Conservation (phyloP, 1,140 invertebrate species). For the Heliconius congener region DNA sequence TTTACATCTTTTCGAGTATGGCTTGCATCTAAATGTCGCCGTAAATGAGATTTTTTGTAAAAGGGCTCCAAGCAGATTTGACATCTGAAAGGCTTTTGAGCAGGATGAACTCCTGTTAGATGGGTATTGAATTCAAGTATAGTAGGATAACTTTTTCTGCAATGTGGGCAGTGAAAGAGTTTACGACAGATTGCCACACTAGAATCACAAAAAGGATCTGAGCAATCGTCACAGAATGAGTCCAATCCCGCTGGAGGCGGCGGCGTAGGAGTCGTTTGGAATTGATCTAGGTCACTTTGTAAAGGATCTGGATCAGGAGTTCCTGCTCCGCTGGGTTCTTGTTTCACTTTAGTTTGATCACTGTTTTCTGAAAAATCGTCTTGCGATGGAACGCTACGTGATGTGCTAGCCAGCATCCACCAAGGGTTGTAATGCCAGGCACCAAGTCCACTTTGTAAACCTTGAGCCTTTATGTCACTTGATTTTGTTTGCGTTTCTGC, state of each 20-base stretch:
- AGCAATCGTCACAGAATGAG: slow-evolving; percentile 79
- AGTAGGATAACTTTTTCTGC: slow-evolving; percentile 79
- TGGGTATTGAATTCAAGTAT: slow-evolving; percentile 80
- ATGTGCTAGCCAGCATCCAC: slow-evolving; percentile 81
- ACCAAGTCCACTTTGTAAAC: slow-evolving; percentile 64
- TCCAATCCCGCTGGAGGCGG: slow-evolving; percentile 71
- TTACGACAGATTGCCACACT: slow-evolving; percentile 75
- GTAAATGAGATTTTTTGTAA: slow-evolving; percentile 76
- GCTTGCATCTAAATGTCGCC: slow-evolving; percentile 76
- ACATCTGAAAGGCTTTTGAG: slow-evolving; percentile 80
- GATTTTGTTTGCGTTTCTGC: slow-evolving; percentile 79
- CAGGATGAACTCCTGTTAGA: slow-evolving; percentile 78
- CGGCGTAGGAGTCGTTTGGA: slow-evolving; percentile 62
- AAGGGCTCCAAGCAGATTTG: slow-evolving; percentile 81
- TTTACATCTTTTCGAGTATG: slow-evolving; percentile 81
- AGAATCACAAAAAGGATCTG: slow-evolving; percentile 80
- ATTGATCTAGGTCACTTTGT: slow-evolving; percentile 65
- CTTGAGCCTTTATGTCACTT: slow-evolving; percentile 67
- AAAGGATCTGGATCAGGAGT: slow-evolving; percentile 70
- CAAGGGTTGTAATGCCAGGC: slow-evolving; percentile 81
- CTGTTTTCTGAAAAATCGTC: slow-evolving; percentile 73
- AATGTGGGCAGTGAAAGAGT: slow-evolving; percentile 80
- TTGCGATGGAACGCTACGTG: slow-evolving; percentile 67
- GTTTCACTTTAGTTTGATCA: slow-evolving; percentile 77
- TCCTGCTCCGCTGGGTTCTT: slow-evolving; percentile 68